A percentile compares a stretch with the other conserved stretches of the same genome.
These are phyloP conservation scores for Plotosus lineatus DNA, from an alignment of 2,113 vertebrate species.

Conservation along the genomic window DNA sequence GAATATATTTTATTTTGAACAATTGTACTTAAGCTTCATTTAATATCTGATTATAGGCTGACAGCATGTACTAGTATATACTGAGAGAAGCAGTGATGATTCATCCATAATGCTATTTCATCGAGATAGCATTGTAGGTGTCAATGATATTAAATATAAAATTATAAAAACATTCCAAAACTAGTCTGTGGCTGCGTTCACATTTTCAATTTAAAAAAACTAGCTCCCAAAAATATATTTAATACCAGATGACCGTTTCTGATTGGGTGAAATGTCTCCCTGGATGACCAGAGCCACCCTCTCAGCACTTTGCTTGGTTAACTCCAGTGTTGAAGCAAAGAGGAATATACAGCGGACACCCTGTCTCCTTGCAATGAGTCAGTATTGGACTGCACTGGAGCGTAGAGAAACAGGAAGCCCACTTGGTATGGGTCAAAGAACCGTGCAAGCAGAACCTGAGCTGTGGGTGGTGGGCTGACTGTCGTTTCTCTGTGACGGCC, in stretches of 20 bases:
- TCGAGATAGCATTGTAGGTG: neutral
- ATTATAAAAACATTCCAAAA: neutral
- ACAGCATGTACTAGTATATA: conserved; percentile 29
- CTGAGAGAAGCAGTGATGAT: neutral
- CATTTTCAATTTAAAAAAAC: neutral
- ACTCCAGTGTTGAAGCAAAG: conserved; percentile 7
- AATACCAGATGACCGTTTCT: neutral
- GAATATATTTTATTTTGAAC: neutral
- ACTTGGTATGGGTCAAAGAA: conserved; percentile 51
- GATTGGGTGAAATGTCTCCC: neutral
- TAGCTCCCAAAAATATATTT: conserved; percentile 8
- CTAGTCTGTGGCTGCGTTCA: neutral
- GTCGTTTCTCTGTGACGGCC: conserved; percentile 29
- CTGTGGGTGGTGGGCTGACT: conserved; percentile 43
- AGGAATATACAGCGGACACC: neutral
- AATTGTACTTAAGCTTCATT: neutral
- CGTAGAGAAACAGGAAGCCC: conserved; percentile 58
- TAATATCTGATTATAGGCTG: conserved; percentile 24
- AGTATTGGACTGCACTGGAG: conserved; percentile 48
- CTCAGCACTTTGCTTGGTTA: conserved; percentile 4
- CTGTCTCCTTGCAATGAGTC: conserved; percentile 34
- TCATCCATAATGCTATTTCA: neutral
- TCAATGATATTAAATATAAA: neutral
- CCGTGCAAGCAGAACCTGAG: conserved; percentile 24
- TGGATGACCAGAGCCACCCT: neutral